phyloP scores from a whole-genome alignment of 2,797 vertebrate species.

The Xerus rutilus region DNA sequence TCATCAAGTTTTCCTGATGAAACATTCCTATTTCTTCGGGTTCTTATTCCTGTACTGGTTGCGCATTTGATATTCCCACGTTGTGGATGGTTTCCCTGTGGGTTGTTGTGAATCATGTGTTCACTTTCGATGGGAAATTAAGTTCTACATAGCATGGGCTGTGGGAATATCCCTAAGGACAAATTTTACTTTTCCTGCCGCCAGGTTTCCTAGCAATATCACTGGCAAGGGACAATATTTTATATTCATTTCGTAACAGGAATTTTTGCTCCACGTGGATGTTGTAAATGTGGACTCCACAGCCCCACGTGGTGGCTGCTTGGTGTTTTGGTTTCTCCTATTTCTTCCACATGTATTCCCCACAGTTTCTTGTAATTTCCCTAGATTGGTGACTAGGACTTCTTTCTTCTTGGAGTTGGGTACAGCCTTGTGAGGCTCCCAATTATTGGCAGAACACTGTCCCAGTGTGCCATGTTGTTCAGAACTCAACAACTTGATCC shows the following conservation, averaged over 20 bases:
- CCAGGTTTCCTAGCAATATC: neutral
- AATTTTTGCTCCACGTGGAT: neutral
- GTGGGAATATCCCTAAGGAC: neutral
- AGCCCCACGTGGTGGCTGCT: neutral
- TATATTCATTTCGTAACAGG: neutral
- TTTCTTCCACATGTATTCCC: neutral
- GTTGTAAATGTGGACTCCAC: neutral
- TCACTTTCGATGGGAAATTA: neutral
- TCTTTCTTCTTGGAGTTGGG: neutral
- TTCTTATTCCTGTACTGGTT: neutral
- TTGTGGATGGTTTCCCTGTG: neutral
- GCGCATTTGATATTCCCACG: neutral
- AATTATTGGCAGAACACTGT: neutral
- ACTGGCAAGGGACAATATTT: neutral
- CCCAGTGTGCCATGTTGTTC: neutral
- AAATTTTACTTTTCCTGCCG: neutral
- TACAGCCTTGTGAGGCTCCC: neutral
- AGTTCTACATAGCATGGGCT: neutral
- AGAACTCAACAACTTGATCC: neutral
- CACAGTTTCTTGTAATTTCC: neutral
- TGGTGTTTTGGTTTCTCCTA: constrained; percentile 8
- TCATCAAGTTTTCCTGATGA: neutral
- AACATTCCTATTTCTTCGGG: neutral
- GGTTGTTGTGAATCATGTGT: neutral
- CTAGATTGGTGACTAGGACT: neutral